Evolutionary conservation across 2,113 vertebrate genomes (phyloP).

Genomic region (Xerus inauris): DNA sequence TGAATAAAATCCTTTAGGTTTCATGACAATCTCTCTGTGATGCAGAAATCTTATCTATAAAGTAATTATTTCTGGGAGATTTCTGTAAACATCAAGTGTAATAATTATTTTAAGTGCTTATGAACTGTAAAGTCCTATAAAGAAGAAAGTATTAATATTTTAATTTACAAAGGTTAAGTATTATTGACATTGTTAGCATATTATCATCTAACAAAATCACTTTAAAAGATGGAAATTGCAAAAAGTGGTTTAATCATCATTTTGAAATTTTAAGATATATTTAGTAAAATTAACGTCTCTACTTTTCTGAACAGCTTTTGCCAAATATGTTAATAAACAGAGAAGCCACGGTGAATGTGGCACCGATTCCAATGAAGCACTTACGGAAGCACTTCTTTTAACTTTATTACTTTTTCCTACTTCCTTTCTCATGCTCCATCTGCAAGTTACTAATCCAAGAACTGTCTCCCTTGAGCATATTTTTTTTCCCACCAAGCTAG

Average conservation of each 20-base stretch:
- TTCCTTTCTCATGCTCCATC: slow-evolving; percentile 77
- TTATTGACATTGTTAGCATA: not conserved
- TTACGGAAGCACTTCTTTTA: slow-evolving; percentile 51
- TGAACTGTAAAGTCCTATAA: not conserved
- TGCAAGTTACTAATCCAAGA: slow-evolving; percentile 74
- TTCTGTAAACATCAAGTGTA: not conserved
- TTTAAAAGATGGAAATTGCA: not conserved
- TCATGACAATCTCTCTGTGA: not conserved
- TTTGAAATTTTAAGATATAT: slow-evolving; percentile 40
- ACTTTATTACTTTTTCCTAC: slow-evolving; percentile 61
- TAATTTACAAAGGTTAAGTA: not conserved
- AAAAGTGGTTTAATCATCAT: not conserved
- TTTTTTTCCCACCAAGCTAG: slow-evolving; percentile 56
- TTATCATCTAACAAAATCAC: not conserved
- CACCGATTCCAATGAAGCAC: slow-evolving; percentile 42
- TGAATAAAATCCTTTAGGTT: not conserved
- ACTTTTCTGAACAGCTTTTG: not conserved
- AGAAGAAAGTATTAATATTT: not conserved
- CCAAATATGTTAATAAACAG: slow-evolving; percentile 5
- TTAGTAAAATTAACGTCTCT: not conserved
- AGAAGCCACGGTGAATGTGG: not conserved
- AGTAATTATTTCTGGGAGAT: not conserved
- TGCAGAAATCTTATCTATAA: not conserved
- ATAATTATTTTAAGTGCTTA: not conserved
- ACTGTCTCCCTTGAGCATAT: slow-evolving; percentile 66